Conservation (phyloP, 2,888 invertebrate genomes). For the Chironomus riparius region DNA sequence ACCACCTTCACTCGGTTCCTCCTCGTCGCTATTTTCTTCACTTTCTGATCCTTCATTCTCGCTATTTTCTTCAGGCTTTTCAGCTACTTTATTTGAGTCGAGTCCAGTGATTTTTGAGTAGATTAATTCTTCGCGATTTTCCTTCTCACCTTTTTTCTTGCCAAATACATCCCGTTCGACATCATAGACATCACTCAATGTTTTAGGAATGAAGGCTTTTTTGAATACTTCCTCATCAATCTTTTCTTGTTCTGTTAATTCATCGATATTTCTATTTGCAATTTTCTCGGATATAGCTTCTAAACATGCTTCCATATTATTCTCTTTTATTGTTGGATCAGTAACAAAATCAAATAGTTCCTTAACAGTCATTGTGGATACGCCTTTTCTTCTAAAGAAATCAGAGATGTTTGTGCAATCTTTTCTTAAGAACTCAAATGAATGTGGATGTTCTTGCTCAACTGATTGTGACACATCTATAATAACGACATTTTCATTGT, state of each 20-base stretch:
- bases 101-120: constrained; percentile 84
- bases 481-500: constrained; percentile 73
- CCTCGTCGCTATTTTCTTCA: constrained; percentile 30
- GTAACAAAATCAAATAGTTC: constrained; percentile 95
- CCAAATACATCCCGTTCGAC: constrained; percentile 77
- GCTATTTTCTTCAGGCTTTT: constrained; percentile 47
- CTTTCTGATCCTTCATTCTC: constrained; percentile 35
- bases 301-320: constrained; percentile 72
- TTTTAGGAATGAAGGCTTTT: constrained; percentile 85
- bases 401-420: constrained; percentile 90
- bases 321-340: constrained; percentile 72
- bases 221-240: constrained; percentile 91
- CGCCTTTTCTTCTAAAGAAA: constrained; percentile 81
- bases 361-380: constrained; percentile 84
- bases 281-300: constrained; percentile 62
- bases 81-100: constrained; percentile 66
- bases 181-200: constrained; percentile 79
- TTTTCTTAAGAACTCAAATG: constrained; percentile 86
- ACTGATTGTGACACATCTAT: constrained; percentile 99
- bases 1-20: constrained; percentile 30
- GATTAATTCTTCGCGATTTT: constrained; percentile 53
- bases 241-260: constrained; percentile 62
- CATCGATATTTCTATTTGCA: constrained; percentile 51
- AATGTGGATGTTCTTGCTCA: constrained; percentile 95
- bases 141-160: constrained; percentile 58